A percentile compares a stretch with the other conserved stretches of the same genome.
Conservation (phyloP, 2,888 invertebrate species). For the Polydrusus pterygomalis region DNA sequence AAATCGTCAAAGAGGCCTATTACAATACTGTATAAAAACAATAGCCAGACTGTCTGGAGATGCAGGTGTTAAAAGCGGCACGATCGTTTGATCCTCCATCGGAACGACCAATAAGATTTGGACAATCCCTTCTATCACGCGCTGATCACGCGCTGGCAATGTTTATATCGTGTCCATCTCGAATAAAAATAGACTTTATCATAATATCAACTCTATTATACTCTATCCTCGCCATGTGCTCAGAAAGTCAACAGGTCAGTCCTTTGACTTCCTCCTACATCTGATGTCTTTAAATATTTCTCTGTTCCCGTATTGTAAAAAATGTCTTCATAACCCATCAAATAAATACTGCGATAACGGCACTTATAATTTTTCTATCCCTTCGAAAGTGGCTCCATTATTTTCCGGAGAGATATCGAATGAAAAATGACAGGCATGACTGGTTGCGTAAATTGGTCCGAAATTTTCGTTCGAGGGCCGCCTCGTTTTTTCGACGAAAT, state of each 20-base stretch:
- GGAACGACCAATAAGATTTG: too few relatives aligned
- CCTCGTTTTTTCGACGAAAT: slow-evolving; percentile 23
- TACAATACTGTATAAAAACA: too few relatives aligned
- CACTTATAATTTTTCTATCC: slow-evolving; percentile 26
- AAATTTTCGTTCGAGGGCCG: slow-evolving; percentile 32
- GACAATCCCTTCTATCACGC: too few relatives aligned
- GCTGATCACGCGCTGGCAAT: too few relatives aligned
- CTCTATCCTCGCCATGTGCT: too few relatives aligned
- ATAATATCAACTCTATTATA: too few relatives aligned
- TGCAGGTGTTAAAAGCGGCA: too few relatives aligned
- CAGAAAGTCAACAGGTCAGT: background rate
- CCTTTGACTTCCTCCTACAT: background rate
- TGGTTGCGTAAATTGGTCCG: slow-evolving; percentile 49
- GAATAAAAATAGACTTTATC: too few relatives aligned
- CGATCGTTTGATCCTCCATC: too few relatives aligned
- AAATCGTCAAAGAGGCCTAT: too few relatives aligned
- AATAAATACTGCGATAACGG: slow-evolving; percentile 37
- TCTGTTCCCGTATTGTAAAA: background rate
- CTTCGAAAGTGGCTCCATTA: slow-evolving; percentile 26
- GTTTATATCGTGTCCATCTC: too few relatives aligned
- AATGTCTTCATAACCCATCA: slow-evolving; percentile 21
- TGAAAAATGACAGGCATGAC: slow-evolving; percentile 47
- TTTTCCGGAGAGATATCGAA: slow-evolving; percentile 42
- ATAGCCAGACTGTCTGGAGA: too few relatives aligned
- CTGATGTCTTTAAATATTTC: background rate